Conservation (phyloP, 2,888 invertebrate species). For the Endomychus coccineus region DNA sequence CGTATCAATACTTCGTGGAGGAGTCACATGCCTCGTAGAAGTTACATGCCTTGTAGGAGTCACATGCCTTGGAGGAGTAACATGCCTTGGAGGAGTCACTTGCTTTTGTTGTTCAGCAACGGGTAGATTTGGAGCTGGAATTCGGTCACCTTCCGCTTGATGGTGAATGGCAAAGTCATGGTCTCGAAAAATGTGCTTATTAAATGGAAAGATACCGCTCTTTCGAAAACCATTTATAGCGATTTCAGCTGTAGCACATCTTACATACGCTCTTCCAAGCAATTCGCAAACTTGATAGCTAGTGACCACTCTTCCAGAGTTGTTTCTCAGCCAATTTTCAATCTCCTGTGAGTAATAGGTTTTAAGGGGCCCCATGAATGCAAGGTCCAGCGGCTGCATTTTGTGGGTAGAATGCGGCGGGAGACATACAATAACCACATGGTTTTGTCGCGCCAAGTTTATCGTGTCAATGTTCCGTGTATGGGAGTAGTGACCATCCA, state of each 20-base stretch:
- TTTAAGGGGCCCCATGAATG: conserved; percentile 6
- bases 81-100: no score
- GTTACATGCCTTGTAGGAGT: no score
- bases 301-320: conserved; percentile 7
- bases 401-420: conserved; percentile 5
- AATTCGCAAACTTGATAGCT: conserved; percentile 8
- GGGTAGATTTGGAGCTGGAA: no score
- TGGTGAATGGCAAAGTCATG: conserved; percentile 12
- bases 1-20: conserved; percentile 5
- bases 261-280: neutral
- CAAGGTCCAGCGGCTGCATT: conserved; percentile 6
- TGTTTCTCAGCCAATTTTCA: conserved; percentile 9
- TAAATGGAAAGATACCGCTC: conserved; percentile 13
- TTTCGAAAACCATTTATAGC: conserved; percentile 13
- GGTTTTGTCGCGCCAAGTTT: neutral
- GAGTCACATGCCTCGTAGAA: conserved; percentile 9
- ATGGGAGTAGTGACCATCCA: no score
- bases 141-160: no score
- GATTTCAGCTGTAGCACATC: conserved; percentile 1
- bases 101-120: conserved; percentile 9
- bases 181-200: conserved; percentile 13
- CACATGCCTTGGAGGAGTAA: no score
- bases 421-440: neutral
- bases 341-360: conserved; percentile 12
- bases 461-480: no score